Percentiles rank a stretch among this genome's conserved stretches.
Evolutionary conservation across 2,113 vertebrate genomes (phyloP).

Genomic region (Aptenodytes forsteri): DNA sequence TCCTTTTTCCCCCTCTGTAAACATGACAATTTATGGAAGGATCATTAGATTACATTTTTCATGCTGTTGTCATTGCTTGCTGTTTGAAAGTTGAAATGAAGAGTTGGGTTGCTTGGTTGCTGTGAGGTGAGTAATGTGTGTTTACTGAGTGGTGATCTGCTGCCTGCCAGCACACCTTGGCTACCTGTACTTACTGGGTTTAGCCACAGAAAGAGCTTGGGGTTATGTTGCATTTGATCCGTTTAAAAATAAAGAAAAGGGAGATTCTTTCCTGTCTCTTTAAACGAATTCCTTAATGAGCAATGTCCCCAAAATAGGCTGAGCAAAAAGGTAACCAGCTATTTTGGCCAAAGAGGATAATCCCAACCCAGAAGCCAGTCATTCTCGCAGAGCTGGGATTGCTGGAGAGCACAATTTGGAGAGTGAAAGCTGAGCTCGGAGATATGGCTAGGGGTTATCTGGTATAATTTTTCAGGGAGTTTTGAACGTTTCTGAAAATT

Average conservation of each 20-base stretch:
- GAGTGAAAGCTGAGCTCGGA: background rate
- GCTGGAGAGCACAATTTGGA: background rate
- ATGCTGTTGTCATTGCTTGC: background rate
- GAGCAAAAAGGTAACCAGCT: background rate
- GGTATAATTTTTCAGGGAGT: background rate
- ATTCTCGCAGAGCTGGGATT: background rate
- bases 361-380: background rate
- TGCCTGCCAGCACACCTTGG: slow-evolving; percentile 14
- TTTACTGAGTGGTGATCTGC: background rate
- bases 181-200: background rate
- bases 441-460: background rate
- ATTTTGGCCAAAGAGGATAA: background rate
- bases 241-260: background rate
- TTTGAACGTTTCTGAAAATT: background rate
- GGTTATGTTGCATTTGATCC: background rate
- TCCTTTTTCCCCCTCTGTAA: background rate
- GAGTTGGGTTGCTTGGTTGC: background rate
- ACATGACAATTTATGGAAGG: background rate
- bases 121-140: background rate
- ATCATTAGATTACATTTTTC: background rate
- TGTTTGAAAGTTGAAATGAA: background rate
- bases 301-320: background rate
- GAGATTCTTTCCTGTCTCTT: background rate
- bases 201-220: slow-evolving; percentile 7
- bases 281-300: slow-evolving; percentile 17